A percentile compares a stretch with the other conserved stretches of the same genome.
Conservation (phyloP, 2,113 vertebrate species). For the Struthio camelus region DNA sequence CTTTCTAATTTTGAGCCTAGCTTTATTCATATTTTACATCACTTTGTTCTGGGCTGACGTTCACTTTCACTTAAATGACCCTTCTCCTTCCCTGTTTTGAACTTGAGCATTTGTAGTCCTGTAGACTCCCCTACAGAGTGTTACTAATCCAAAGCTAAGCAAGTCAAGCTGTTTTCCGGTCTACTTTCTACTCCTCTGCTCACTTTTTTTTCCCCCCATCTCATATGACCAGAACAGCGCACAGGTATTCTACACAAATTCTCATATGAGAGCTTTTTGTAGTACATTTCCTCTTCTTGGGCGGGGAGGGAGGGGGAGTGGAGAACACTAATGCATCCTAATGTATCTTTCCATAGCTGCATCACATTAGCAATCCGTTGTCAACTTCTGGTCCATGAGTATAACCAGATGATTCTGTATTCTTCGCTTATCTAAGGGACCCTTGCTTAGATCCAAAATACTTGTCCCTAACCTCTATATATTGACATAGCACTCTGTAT, state of each 20-base stretch:
- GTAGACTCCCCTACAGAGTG: not conserved
- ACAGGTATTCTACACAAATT: not conserved
- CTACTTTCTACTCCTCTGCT: conserved; percentile 1
- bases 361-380: not conserved
- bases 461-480: not conserved
- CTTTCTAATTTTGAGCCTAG: not conserved
- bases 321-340: not conserved
- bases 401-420: not conserved
- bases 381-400: not conserved
- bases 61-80: not conserved
- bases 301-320: not conserved
- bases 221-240: not conserved
- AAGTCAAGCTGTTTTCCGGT: conserved; percentile 37
- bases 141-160: conserved; percentile 13
- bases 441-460: not conserved
- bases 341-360: not conserved
- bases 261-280: not conserved
- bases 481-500: not conserved
- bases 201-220: conserved; percentile 10
- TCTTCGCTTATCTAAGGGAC: not conserved
- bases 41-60: not conserved
- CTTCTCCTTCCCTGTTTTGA: not conserved
- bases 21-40: not conserved
- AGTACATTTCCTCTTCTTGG: not conserved
- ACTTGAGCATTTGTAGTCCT: not conserved